Base-by-base conservation (phyloP, 37 sponge, comb jelly and placozoan genomes). In the Crambe crambe region DNA sequence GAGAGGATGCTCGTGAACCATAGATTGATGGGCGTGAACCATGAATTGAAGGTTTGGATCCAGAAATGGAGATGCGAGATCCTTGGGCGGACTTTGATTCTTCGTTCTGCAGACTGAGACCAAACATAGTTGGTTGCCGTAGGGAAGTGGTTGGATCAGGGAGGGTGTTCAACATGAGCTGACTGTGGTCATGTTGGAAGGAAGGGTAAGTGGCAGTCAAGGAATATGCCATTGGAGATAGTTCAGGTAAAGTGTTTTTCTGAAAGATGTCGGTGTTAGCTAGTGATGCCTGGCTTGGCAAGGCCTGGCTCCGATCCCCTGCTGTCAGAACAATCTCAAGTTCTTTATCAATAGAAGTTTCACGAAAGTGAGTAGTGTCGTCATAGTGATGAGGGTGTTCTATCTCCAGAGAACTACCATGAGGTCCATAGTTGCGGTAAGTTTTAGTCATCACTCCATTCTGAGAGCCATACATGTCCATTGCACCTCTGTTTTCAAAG, bases 221-320 rank as follows among this genome's bases (percentile, higher is more conserved):
- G 68, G 76, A 66, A 39, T 68, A 75, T 1, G 75, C 51, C 41
- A 83, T 36, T 0, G 84, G 84, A 18, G 84, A 76, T 6, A 83
- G 54, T 27, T 65, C n/a, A 0, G 76, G 84, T 23, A 76, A 67
- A 40, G 76, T 31, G 64, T 62, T 21, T 32, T 58, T 64, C 4
- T 31, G 68, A 29, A 75, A 75, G 57, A 59, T 29, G 0, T 76
- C 84, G 4, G 43, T 40, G 26, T 30, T 26, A 32, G 31, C 34
- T 3, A 30, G 32, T 31, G 66, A 65, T 30, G 1, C 30, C 34
- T 65, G 66, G 10, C 66, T 30, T 6, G 26, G 21, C 25, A 60
- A 22, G 30, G 66, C 35, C 10, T 18, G 34, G 10, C 66, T 65
- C 32, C 2, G 35, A 2, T 65, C 66, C 66, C 31, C 66, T 2